Conservation (phyloP, 2,888 invertebrate species). For the Cataglyphis livida region DNA sequence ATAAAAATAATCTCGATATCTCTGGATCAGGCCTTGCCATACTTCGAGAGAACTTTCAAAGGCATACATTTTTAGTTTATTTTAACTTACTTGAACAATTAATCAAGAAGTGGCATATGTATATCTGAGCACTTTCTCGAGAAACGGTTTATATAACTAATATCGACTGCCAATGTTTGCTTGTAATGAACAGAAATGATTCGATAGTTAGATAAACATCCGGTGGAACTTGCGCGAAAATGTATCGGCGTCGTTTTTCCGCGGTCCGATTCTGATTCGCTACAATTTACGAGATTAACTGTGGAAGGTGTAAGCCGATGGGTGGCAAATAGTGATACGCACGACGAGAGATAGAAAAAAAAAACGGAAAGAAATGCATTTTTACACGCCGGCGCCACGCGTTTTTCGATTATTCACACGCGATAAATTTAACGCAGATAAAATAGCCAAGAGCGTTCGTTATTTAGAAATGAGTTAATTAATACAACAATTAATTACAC, state of each 20-base stretch:
- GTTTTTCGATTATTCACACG: not conserved
- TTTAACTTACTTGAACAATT: not conserved
- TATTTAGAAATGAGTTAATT: not conserved
- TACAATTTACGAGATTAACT: constrained; percentile 62
- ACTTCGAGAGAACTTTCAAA: not conserved
- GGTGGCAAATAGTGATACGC: constrained; percentile 74
- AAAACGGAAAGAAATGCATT: not conserved
- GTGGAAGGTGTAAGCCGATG: constrained; percentile 74
- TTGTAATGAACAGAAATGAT: constrained; percentile 22
- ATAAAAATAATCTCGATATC: not conserved
- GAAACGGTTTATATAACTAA: constrained; percentile 7
- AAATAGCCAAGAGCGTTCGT: not conserved
- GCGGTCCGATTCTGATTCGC: constrained; percentile 52
- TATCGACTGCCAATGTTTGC: not conserved
- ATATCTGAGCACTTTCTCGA: not conserved
- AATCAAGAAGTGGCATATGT: constrained; percentile 12
- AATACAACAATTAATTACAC: not conserved
- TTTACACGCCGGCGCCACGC: not conserved
- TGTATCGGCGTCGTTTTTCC: constrained; percentile 24
- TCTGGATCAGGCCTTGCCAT: not conserved
- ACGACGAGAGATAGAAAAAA: constrained; percentile 45
- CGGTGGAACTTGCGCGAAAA: not conserved
- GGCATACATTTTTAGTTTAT: not conserved
- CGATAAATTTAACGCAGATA: constrained; percentile 6
- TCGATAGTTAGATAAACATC: constrained; percentile 44